Conservation (phyloP, 2,888 invertebrate species). For the Seira sanloemensis region DNA sequence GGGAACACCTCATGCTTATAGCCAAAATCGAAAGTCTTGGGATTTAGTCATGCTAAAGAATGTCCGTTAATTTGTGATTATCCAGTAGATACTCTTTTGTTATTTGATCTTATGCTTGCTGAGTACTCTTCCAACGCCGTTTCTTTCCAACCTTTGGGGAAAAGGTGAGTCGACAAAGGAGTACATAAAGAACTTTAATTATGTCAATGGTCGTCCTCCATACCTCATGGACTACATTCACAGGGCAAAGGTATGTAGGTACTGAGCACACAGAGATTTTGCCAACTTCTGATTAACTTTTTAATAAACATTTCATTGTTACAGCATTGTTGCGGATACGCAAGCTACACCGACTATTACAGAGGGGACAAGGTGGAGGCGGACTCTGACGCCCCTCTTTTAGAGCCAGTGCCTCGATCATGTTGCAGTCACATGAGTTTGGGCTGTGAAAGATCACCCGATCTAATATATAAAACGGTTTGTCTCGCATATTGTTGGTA, state of each 20-base stretch:
- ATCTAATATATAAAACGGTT: slow-evolving; percentile 18
- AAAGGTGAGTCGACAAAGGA: neutral
- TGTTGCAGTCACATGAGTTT: slow-evolving; percentile 20
- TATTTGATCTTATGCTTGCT: neutral
- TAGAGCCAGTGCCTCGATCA: slow-evolving; percentile 21
- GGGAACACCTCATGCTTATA: neutral
- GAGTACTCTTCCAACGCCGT: neutral
- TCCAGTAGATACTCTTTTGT: slow-evolving; percentile 26
- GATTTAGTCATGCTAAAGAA: neutral
- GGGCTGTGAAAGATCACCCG: slow-evolving; percentile 21
- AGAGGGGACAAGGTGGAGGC: neutral
- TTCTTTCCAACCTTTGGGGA: slow-evolving; percentile 1
- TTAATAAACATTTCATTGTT: neutral
- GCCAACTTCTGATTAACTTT: too few species aligned
- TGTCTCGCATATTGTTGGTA: neutral
- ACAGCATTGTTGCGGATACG: slow-evolving; percentile 37
- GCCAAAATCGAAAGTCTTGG: slow-evolving; percentile 10
- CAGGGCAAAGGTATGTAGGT: neutral
- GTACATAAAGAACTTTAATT: slow-evolving; percentile 19
- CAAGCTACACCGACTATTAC: slow-evolving; percentile 35
- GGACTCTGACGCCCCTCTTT: neutral
- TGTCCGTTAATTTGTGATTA: neutral
- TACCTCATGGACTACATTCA: slow-evolving; percentile 42
- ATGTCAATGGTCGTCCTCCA: slow-evolving; percentile 21
- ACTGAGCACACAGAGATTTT: too few species aligned